Percentiles rank a stretch among this genome's conserved stretches.
These are phyloP conservation scores for Semicossyphus pulcher DNA, from an alignment of 2,113 vertebrate genomes.

Conservation along the genomic window DNA sequence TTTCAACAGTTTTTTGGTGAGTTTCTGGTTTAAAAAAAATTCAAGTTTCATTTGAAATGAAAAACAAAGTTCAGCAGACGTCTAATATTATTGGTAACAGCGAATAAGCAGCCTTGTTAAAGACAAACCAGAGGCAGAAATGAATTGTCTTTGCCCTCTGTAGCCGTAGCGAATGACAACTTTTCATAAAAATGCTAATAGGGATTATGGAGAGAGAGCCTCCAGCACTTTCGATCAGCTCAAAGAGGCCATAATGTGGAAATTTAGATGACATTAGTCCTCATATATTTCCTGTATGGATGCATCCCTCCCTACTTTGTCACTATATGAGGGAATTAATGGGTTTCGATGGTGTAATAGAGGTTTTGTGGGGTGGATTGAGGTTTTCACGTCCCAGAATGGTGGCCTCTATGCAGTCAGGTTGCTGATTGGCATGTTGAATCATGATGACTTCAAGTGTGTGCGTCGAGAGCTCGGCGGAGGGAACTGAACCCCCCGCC, in stretches of 20 bases:
- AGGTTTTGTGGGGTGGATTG: constrained; percentile 7
- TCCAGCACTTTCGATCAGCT: constrained; percentile 23
- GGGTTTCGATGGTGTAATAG: constrained; percentile 27
- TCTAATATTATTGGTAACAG: constrained; percentile 3
- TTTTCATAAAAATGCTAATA: constrained; percentile 78
- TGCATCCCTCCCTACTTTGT: constrained; percentile 1
- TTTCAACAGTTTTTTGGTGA: too few relatives aligned
- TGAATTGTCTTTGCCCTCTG: constrained; percentile 37
- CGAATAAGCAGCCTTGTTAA: background rate
- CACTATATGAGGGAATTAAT: constrained; percentile 51
- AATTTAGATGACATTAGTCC: constrained; percentile 70
- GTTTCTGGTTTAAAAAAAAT: too few relatives aligned
- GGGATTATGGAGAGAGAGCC: constrained; percentile 50
- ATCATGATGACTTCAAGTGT: constrained; percentile 35
- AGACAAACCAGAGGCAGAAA: background rate
- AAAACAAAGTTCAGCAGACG: background rate
- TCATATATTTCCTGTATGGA: constrained; percentile 31
- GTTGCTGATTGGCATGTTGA: constrained; percentile 67
- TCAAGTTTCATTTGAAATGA: too few relatives aligned
- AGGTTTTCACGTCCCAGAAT: constrained; percentile 20
- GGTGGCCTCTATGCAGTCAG: constrained; percentile 16
- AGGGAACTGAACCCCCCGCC: constrained; percentile 35
- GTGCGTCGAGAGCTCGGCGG: constrained; percentile 11
- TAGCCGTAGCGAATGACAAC: constrained; percentile 27
- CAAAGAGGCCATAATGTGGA: constrained; percentile 57